Evolutionary conservation across 1,140 invertebrate species (phyloP).

Genomic region (Euwallacea similis): DNA sequence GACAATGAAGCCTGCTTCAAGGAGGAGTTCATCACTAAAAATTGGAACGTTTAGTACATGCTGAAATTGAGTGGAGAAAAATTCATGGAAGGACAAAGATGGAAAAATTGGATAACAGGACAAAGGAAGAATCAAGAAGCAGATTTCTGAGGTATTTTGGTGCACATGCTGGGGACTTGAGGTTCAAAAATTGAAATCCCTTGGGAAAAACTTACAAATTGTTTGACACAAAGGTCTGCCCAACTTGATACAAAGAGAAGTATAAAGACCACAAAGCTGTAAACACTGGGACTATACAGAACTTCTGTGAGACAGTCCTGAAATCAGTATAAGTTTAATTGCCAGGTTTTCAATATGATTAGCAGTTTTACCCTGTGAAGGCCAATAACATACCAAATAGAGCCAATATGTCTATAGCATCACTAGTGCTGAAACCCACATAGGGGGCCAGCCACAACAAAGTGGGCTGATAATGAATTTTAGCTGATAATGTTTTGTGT

Average conservation of each 20-base stretch:
- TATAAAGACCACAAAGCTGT: constrained; percentile 72
- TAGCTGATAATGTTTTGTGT: constrained; percentile 56
- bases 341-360: not conserved
- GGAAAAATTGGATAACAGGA: too few relatives aligned
- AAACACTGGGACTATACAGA: constrained; percentile 66
- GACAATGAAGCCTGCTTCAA: constrained; percentile 78
- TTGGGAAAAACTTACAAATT: constrained; percentile 66
- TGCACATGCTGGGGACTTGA: too few relatives aligned
- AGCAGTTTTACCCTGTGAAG: constrained; percentile 63
- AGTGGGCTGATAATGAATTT: constrained; percentile 68
- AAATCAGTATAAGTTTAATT: constrained; percentile 44
- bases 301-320: constrained; percentile 67
- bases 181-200: not conserved
- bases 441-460: constrained; percentile 71
- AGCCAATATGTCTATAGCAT: constrained; percentile 72
- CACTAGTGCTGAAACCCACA: constrained; percentile 68
- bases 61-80: too few relatives aligned
- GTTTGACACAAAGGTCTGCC: constrained; percentile 76
- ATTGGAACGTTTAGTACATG: not conserved
- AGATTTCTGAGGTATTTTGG: too few relatives aligned
- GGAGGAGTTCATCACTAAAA: constrained; percentile 72
- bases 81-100: too few relatives aligned
- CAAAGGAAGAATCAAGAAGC: not conserved
- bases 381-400: constrained; percentile 68
- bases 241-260: constrained; percentile 76